Percentiles rank a stretch among this genome's conserved stretches.
Evolutionary conservation across 2,888 invertebrate species (phyloP).

Genomic region (Drosophila stalkeri): DNA sequence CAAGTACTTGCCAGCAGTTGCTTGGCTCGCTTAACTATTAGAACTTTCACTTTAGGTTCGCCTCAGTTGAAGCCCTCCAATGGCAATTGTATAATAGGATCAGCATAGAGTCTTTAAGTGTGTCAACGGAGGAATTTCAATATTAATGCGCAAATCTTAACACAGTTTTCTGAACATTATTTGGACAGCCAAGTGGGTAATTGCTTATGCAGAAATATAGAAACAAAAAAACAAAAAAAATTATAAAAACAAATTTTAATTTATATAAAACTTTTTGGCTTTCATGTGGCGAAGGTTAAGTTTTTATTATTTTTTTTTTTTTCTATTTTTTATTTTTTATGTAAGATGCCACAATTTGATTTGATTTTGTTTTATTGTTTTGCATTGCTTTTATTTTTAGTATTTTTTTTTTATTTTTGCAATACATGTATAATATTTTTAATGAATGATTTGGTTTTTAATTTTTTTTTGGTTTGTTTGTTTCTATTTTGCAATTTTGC

Average conservation of each 20-base stretch:
- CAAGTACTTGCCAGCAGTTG: conserved; percentile 23
- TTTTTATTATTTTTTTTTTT: conserved; percentile 3
- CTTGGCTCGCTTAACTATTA: conserved; percentile 58
- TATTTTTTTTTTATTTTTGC: conserved; percentile 34
- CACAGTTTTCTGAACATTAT: conserved; percentile 18
- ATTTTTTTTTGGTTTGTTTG: conserved; percentile 40
- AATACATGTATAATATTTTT: conserved; percentile 51
- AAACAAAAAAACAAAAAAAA: conserved; percentile 15
- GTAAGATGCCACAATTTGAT: conserved; percentile 78
- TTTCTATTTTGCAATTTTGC: conserved; percentile 56
- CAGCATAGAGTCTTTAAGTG: neutral
- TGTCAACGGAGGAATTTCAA: conserved; percentile 19
- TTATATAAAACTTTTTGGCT: conserved; percentile 47
- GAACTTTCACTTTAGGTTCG: conserved; percentile 78
- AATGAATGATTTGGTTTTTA: conserved; percentile 72
- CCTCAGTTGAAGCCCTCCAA: conserved; percentile 51
- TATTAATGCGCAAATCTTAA: conserved; percentile 12
- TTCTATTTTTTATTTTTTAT: conserved; percentile 51
- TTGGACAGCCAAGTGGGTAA: conserved; percentile 61
- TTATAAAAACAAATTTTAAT: conserved; percentile 25
- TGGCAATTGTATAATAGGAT: conserved; percentile 61
- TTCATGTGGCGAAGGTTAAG: conserved; percentile 70
- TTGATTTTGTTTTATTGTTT: conserved; percentile 58
- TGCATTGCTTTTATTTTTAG: conserved; percentile 24
- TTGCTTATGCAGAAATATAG: conserved; percentile 46